These are phyloP conservation scores for Sturnira hondurensis DNA, from an alignment of 2,113 vertebrate genomes.

Conservation along the genomic window DNA sequence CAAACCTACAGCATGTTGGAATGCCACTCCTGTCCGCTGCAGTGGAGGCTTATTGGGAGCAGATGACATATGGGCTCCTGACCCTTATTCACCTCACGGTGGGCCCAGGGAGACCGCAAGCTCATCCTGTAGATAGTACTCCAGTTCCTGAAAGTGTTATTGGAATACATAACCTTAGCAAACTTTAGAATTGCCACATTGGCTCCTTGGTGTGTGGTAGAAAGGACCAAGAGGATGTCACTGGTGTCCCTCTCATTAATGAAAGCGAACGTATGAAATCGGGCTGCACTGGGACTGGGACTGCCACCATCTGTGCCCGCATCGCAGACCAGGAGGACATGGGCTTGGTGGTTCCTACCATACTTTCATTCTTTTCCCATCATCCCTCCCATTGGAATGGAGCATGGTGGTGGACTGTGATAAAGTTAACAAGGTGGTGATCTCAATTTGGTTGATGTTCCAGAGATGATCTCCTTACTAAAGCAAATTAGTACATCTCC, in stretches of 20 bases:
- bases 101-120: neutral
- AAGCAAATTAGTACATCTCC: neutral
- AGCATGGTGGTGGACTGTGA: neutral
- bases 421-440: neutral
- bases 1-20: neutral
- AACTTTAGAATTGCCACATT: neutral
- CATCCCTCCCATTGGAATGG: neutral
- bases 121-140: neutral
- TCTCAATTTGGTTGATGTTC: neutral
- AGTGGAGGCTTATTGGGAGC: neutral
- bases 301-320: neutral
- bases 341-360: neutral
- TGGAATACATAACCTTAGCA: neutral
- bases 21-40: neutral
- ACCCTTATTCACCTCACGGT: neutral
- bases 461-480: neutral
- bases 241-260: neutral
- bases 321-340: neutral
- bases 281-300: neutral
- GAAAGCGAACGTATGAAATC: neutral
- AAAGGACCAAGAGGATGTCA: neutral
- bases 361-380: neutral
- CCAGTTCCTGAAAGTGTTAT: neutral
- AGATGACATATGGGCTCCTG: neutral
- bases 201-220: neutral